phyloP scores from a whole-genome alignment of 2,888 invertebrate species.

The Caenorhabditis panamensis region DNA sequence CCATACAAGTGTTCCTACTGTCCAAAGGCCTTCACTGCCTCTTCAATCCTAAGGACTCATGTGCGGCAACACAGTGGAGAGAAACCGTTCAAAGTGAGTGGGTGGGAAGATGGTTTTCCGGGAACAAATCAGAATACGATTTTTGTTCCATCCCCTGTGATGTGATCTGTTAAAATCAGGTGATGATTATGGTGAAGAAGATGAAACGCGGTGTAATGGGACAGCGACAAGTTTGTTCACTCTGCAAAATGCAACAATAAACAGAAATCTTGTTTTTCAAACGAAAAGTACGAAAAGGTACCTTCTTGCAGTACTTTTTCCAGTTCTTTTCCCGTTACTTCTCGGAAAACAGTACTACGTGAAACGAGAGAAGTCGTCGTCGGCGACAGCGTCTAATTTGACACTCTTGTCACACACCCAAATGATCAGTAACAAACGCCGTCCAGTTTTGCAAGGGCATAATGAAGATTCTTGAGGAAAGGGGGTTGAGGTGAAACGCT shows the following conservation, averaged over 20 bases:
- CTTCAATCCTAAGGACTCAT: constrained; percentile 98
- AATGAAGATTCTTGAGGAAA: neutral
- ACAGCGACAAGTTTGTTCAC: too few species aligned
- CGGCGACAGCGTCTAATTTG: constrained; percentile 17
- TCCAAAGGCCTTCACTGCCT: constrained; percentile 97
- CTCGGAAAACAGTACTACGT: neutral
- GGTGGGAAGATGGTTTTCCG: neutral
- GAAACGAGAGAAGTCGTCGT: neutral
- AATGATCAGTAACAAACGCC: constrained; percentile 60
- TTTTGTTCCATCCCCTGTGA: neutral
- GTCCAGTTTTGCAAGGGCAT: constrained; percentile 28
- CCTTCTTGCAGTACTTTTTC: too few species aligned
- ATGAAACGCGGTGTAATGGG: too few species aligned
- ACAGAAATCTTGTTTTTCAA: too few species aligned
- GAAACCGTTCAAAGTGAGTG: constrained; percentile 83
- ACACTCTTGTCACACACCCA: constrained; percentile 65
- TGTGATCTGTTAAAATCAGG: too few species aligned
- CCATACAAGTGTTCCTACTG: constrained; percentile 98
- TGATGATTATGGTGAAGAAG: too few species aligned
- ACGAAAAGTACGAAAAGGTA: too few species aligned
- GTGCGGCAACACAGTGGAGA: constrained; percentile 91
- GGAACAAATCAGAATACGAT: neutral
- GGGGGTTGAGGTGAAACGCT: neutral
- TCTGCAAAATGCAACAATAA: too few species aligned
- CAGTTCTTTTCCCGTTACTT: neutral